Evolutionary conservation across 1,140 invertebrate genomes (phyloP), one percentile per base, ranked within the genome.

Genomic region (Drosophila nikananu): DNA sequence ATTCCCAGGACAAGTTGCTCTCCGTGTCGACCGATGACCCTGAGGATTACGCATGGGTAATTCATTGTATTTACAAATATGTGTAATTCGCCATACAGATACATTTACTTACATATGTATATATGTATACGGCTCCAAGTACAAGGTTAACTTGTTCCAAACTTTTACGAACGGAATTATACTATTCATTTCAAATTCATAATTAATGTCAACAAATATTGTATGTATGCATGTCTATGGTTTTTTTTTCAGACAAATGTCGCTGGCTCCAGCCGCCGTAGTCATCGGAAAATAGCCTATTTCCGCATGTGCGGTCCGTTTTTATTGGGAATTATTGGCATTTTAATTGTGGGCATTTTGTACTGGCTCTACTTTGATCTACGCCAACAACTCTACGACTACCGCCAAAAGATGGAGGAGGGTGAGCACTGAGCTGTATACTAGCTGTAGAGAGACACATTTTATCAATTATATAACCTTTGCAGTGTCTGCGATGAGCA

Each of bases 401-500:
- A 93, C 63, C 90, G 91, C 41, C 81, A 81, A 54, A 92, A 93
- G 80, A 83, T 93, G 67, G 92, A 93, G 64, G 87, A 93, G 77
- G 92, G 92, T 93, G 73, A 73, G 71, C 51, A 21, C 5, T 17
- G 23, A 27, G 13, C 58, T 7, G 2, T 17, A 15, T 52, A 44
- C 2, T 17, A 12, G 9, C 6, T 13, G 7, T 17, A 12, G n/a
- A 17, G 21, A n/a, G 2, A 25, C 9, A 15, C 21, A 5, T 39
- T 39, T 25, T 57, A 37, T 8, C 35, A 59, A 51, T 78, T 82
- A 57, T 51, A 35, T 65, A 59, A 78, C n/a, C 19, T 57, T 77
- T 49, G 19, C 30, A 95, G 95, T 95, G 35, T 94, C 94, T 61
- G 94, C 94, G 17, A 94, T 94, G 46, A 95, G 93, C 83, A 94